Base-by-base conservation (phyloP, 1,140 invertebrate genomes). In the Hydropsyche tenuis region DNA sequence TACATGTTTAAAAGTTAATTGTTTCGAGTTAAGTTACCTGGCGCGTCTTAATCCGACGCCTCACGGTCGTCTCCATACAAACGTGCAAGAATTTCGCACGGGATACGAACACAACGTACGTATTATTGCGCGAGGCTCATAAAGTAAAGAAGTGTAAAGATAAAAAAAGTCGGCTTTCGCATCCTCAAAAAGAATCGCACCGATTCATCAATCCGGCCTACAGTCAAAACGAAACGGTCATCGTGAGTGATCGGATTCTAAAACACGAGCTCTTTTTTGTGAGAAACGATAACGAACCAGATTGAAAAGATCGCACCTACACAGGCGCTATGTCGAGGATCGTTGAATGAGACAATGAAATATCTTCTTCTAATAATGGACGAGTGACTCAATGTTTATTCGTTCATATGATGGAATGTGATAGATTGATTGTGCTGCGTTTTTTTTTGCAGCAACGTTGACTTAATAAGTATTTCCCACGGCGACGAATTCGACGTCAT, bases 141-240 rank as follows among this genome's bases (percentile, higher is more conserved):
- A n/a, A n/a, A n/a, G n/a, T n/a, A n/a, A n/a, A n/a, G n/a, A n/a
- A n/a, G n/a, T n/a, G n/a, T n/a, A n/a, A n/a, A n/a, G n/a, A n/a
- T n/a, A 3, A 48, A 48, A 48, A 16, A 48, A 48, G 16, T 48
- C 45, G 45, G 45, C 45, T n/a, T 48, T 48, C 45, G 45, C 14
- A 48, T 37, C 30, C 30, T 37, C 30, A 9, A 48, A n/a, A 48
- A 48, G 11, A n/a, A 14, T 62, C 20, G 7, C 20, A 62, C 22
- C 62, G 27, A 64, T 64, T 64, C 62, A 37, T 64, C 62, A 64
- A 64, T 64, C 16, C 25, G 12, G 16, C n/a, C n/a, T n/a, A 11
- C 56, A 7, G 18, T 62, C 16, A 43, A 43, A 43, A 43, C 37
- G 37, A 48, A 14, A 4, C 53, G 11, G 23, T 27, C 62, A 42